Evolutionary conservation across 1,140 invertebrate species (phyloP).

Genomic region (Dermatophagoides farinae): DNA sequence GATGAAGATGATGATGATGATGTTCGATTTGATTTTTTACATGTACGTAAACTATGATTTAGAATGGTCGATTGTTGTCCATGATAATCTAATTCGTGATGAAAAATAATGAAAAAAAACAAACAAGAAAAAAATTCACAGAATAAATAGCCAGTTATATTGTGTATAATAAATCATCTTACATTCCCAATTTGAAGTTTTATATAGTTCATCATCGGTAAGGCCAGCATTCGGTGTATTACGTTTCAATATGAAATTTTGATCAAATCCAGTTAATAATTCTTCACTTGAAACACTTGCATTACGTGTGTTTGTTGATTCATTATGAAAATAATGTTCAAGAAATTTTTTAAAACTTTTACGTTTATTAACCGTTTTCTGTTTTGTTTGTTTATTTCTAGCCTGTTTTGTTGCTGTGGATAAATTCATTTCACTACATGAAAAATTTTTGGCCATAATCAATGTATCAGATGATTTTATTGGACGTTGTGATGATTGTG

Average conservation of each 20-base stretch:
- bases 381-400: neutral
- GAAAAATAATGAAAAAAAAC: neutral
- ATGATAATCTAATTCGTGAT: neutral
- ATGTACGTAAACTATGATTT: neutral
- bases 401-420: neutral
- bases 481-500: neutral
- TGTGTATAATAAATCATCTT: neutral
- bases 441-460: neutral
- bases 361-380: neutral
- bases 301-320: neutral
- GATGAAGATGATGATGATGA: neutral
- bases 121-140: neutral
- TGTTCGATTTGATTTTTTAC: neutral
- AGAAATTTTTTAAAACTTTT: constrained; percentile 3
- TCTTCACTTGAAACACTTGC: neutral
- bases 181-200: constrained; percentile 41
- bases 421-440: constrained; percentile 3
- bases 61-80: neutral
- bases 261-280: constrained; percentile 7
- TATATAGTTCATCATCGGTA: constrained; percentile 59
- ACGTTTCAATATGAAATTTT: constrained; percentile 16
- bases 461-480: neutral
- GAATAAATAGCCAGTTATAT: too few relatives aligned
- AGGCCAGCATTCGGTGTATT: constrained; percentile 14
- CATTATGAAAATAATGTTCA: neutral